These are phyloP conservation scores for Chloroclystis v-ata DNA, from an alignment of 2,888 invertebrate species.

Conservation along the genomic window DNA sequence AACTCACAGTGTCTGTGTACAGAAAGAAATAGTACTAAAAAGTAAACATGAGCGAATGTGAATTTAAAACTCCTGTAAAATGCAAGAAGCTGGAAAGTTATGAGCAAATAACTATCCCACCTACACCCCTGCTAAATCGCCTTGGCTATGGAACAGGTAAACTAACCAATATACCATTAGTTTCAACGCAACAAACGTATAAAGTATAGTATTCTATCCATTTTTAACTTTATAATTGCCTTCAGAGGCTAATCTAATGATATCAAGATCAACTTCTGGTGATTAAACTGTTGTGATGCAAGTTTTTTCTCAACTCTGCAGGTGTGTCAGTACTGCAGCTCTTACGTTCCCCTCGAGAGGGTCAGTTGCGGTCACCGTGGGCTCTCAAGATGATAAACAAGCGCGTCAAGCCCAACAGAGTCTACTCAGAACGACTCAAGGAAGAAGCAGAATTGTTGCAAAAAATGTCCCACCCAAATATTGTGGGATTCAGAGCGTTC, in stretches of 20 bases:
- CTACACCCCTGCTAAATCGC: slow-evolving; percentile 84
- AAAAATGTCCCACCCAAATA: slow-evolving; percentile 86
- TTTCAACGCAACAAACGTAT: too few species aligned
- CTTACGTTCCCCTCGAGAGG: slow-evolving; percentile 83
- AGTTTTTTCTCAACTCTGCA: too few species aligned
- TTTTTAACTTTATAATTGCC: too few species aligned
- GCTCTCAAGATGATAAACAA: slow-evolving; percentile 86
- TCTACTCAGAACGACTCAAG: slow-evolving; percentile 77
- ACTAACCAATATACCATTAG: background rate
- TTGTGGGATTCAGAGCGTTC: slow-evolving; percentile 85
- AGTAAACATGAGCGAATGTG: slow-evolving; percentile 3
- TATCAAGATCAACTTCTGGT: too few species aligned
- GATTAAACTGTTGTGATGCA: too few species aligned
- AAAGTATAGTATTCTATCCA: too few species aligned
- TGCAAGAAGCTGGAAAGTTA: slow-evolving; percentile 37
- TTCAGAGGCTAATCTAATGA: too few species aligned
- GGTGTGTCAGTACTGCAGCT: slow-evolving; percentile 88
- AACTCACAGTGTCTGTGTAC: too few species aligned
- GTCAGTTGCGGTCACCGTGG: slow-evolving; percentile 88
- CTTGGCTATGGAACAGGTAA: slow-evolving; percentile 88
- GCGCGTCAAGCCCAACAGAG: slow-evolving; percentile 60
- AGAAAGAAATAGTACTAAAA: background rate
- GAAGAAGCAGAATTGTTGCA: slow-evolving; percentile 84
- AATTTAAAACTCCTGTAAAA: slow-evolving; percentile 62
- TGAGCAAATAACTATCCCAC: slow-evolving; percentile 78